A percentile compares a stretch with the other conserved stretches of the same genome.
phyloP scores from a whole-genome alignment of 2,797 vertebrate species.

The Sebastes variabilis region DNA sequence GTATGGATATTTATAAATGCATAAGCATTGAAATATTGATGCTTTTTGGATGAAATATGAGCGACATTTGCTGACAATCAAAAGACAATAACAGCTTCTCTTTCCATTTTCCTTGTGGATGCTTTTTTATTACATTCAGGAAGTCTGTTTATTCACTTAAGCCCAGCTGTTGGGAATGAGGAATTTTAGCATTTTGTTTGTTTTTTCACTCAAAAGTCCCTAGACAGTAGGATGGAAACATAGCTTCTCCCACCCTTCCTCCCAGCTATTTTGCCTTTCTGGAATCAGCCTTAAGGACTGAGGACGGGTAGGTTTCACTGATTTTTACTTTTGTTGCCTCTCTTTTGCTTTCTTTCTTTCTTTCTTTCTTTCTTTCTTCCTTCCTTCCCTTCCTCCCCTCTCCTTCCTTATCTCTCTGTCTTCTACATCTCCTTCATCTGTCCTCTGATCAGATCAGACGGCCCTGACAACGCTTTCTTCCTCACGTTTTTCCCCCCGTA shows the following conservation, averaged over 20 bases:
- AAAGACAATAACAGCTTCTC: constrained; percentile 11
- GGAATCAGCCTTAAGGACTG: neutral
- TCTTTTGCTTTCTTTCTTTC: neutral
- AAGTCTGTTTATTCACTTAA: constrained; percentile 37
- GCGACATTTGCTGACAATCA: neutral
- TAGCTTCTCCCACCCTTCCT: neutral
- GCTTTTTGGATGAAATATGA: neutral
- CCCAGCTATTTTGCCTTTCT: neutral
- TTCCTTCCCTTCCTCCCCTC: neutral
- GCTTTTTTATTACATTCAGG: constrained; percentile 1
- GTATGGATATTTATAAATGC: neutral
- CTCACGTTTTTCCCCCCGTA: neutral
- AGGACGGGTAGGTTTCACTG: neutral
- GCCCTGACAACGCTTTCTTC: constrained; percentile 27
- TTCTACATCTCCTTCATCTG: constrained; percentile 8
- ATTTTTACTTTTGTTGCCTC: neutral
- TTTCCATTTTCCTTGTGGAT: neutral
- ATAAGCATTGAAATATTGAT: neutral
- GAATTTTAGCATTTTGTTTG: neutral
- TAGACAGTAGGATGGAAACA: constrained; percentile 27
- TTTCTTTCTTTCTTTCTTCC: neutral
- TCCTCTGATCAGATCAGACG: constrained; percentile 32
- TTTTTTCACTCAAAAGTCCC: constrained; percentile 3
- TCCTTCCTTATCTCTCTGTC: neutral
- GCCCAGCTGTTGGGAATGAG: constrained; percentile 34